A percentile compares a stretch with the other conserved stretches of the same genome.
phyloP scores from a whole-genome alignment of 2,888 invertebrate genomes.

The Phortica magna region DNA sequence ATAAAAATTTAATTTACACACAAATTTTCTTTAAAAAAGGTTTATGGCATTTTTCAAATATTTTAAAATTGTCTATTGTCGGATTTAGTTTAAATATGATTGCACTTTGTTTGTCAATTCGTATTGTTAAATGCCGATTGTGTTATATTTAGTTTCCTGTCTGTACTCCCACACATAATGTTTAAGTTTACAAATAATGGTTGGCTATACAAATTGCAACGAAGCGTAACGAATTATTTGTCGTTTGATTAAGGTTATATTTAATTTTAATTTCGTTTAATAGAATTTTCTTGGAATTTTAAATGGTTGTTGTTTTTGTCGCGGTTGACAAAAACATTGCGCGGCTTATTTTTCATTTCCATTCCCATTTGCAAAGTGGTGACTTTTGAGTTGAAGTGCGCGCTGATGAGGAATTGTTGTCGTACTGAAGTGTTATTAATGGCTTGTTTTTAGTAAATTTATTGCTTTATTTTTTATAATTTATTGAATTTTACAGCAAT shows the following conservation, averaged over 20 bases:
- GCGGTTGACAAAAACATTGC: slow-evolving; percentile 66
- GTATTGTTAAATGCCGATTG: slow-evolving; percentile 32
- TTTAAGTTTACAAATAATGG: background rate
- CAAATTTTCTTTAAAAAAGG: slow-evolving; percentile 43
- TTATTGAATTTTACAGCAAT: slow-evolving; percentile 70
- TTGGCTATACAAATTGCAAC: slow-evolving; percentile 51
- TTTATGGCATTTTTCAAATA: slow-evolving; percentile 65
- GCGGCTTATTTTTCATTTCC: slow-evolving; percentile 67
- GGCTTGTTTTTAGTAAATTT: slow-evolving; percentile 76
- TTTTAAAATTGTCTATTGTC: slow-evolving; percentile 57
- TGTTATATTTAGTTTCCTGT: slow-evolving; percentile 16
- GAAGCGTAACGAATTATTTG: slow-evolving; percentile 65
- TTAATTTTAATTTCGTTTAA: slow-evolving; percentile 40
- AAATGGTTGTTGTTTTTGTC: slow-evolving; percentile 42
- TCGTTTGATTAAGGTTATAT: slow-evolving; percentile 34
- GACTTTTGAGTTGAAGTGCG: background rate
- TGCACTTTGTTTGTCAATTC: slow-evolving; percentile 51
- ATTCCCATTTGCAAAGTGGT: slow-evolving; percentile 44
- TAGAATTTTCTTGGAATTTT: slow-evolving; percentile 62
- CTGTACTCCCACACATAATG: slow-evolving; percentile 20
- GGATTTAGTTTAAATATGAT: slow-evolving; percentile 29
- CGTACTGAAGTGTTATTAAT: slow-evolving; percentile 76
- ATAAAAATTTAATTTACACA: slow-evolving; percentile 59
- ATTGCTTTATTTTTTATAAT: slow-evolving; percentile 75
- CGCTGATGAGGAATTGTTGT: slow-evolving; percentile 47